Conservation (phyloP, 2,113 vertebrate species). For the Oreotragus oreotragus region DNA sequence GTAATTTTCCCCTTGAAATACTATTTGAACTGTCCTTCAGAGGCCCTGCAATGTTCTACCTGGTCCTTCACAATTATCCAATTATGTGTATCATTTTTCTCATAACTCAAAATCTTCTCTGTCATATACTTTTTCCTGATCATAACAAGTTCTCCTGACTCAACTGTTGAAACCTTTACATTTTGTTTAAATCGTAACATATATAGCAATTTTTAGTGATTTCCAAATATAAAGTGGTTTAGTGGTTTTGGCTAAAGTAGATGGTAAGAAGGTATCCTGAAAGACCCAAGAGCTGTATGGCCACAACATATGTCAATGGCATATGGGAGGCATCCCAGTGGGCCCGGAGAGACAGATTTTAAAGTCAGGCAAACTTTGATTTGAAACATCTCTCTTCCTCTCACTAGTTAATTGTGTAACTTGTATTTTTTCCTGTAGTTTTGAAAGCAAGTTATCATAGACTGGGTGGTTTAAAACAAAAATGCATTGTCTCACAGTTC, state of each 20-base stretch:
- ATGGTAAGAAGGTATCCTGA: neutral
- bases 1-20: neutral
- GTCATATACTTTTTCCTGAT: neutral
- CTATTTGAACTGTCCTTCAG: neutral
- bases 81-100: neutral
- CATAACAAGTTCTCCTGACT: neutral
- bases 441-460: neutral
- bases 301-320: fast-evolving
- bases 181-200: neutral
- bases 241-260: neutral
- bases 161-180: neutral
- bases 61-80: neutral
- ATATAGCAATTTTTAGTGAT: neutral
- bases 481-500: neutral
- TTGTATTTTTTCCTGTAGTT: neutral
- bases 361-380: neutral
- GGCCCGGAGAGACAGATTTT: neutral
- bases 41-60: neutral
- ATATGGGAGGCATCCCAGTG: fast-evolving
- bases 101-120: neutral
- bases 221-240: neutral
- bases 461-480: neutral
- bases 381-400: neutral
- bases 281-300: neutral
- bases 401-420: neutral